These are phyloP conservation scores for Drosophila ficusphila DNA, from an alignment of 1,140 invertebrate species.

Conservation along the genomic window DNA sequence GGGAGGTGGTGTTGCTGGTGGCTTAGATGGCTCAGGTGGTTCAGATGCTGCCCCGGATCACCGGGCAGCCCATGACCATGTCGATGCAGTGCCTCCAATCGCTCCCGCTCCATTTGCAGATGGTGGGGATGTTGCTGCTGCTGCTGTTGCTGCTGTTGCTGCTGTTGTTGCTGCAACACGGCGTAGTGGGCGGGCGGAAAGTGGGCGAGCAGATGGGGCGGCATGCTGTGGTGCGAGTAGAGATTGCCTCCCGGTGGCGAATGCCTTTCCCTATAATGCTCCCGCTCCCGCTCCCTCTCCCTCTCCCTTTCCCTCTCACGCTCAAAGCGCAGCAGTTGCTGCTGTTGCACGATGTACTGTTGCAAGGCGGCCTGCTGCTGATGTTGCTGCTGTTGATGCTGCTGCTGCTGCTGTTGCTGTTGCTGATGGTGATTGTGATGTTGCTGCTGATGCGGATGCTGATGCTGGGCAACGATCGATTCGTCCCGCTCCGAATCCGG, in stretches of 20 bases:
- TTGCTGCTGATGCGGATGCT: constrained; percentile 38
- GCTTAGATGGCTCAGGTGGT: constrained; percentile 2
- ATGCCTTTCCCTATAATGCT: constrained; percentile 47
- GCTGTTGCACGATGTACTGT: constrained; percentile 74
- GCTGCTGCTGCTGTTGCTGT: constrained; percentile 51
- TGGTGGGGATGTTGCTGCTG: constrained; percentile 51
- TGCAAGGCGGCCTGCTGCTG: constrained; percentile 70
- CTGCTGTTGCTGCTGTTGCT: constrained; percentile 35
- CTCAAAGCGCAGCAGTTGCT: constrained; percentile 69
- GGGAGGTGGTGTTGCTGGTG: constrained; percentile 24
- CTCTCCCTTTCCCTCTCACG: constrained; percentile 41
- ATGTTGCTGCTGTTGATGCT: constrained; percentile 56
- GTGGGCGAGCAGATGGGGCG: constrained; percentile 62
- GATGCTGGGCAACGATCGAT: constrained; percentile 35
- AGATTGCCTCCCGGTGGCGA: constrained; percentile 16
- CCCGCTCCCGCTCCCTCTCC: constrained; percentile 46
- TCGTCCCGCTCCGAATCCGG: constrained; percentile 42
- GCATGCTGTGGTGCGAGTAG: constrained; percentile 54
- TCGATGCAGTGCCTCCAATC: constrained; percentile 44
- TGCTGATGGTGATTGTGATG: constrained; percentile 38
- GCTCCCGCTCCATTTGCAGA: constrained; percentile 36
- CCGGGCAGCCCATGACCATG: constrained; percentile 26
- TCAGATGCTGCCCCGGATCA: constrained; percentile 16
- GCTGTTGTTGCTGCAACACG: constrained; percentile 57
- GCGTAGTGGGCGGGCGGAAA: constrained; percentile 73